These are phyloP conservation scores for Dromius quadrimaculatus DNA, from an alignment of 2,888 invertebrate species.

Conservation along the genomic window DNA sequence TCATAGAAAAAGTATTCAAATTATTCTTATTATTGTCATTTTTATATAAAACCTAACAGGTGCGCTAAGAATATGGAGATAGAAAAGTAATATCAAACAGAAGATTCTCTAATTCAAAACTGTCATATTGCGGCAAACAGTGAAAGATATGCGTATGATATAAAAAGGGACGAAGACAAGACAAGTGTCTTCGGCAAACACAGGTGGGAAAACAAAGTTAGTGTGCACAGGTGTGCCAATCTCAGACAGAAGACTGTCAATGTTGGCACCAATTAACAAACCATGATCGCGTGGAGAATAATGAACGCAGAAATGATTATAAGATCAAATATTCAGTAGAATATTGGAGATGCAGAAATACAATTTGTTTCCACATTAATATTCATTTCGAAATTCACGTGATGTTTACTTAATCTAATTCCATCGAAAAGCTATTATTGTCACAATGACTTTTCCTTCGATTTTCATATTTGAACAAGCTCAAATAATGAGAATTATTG, in stretches of 20 bases:
- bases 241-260: slow-evolving; percentile 4
- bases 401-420: too few relatives aligned
- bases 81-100: slow-evolving; percentile 22
- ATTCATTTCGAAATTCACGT: too few relatives aligned
- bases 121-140: slow-evolving; percentile 8
- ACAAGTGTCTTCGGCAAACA: slow-evolving; percentile 30
- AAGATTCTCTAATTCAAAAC: slow-evolving; percentile 1
- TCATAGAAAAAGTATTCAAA: too few relatives aligned
- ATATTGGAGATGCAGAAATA: neutral
- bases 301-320: too few relatives aligned
- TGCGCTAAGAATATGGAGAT: slow-evolving; percentile 1
- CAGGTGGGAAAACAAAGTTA: slow-evolving; percentile 48
- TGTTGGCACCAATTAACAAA: slow-evolving; percentile 36
- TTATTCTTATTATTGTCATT: too few relatives aligned
- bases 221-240: slow-evolving; percentile 47
- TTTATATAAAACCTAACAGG: too few relatives aligned
- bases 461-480: too few relatives aligned
- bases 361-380: too few relatives aligned
- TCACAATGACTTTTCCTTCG: too few relatives aligned
- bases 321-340: neutral
- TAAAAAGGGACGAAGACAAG: slow-evolving; percentile 25
- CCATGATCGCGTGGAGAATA: slow-evolving; percentile 15
- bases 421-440: too few relatives aligned
- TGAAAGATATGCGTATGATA: slow-evolving; percentile 31
- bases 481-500: too few relatives aligned